Evolutionary conservation across 2,888 invertebrate genomes (phyloP).

Genomic region (Hirtodrosophila alboralis): DNA sequence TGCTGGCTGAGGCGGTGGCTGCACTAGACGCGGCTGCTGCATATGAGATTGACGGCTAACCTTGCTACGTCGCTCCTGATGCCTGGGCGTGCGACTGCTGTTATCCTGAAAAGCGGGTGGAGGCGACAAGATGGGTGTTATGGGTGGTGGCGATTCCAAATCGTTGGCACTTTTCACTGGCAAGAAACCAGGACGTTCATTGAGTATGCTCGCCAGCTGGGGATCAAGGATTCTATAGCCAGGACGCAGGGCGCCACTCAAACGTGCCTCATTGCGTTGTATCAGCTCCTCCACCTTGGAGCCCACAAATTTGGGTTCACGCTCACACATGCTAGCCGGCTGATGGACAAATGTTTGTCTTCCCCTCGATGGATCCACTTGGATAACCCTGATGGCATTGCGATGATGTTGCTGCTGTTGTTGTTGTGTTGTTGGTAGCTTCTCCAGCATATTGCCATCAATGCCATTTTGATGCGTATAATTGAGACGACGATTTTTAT

Average conservation of each 20-base stretch:
- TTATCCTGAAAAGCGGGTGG: slow-evolving; percentile 89
- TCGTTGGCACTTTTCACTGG: slow-evolving; percentile 82
- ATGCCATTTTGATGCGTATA: slow-evolving; percentile 79
- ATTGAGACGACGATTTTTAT: slow-evolving; percentile 76
- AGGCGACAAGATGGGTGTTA: slow-evolving; percentile 89
- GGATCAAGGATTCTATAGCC: slow-evolving; percentile 83
- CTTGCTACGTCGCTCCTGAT: slow-evolving; percentile 66
- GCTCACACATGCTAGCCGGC: slow-evolving; percentile 55
- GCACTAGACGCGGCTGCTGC: slow-evolving; percentile 45
- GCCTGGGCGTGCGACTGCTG: slow-evolving; percentile 61
- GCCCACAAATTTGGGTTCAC: slow-evolving; percentile 74
- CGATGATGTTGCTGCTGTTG: no score
- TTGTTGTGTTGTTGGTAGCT: no score
- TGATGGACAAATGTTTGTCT: slow-evolving; percentile 66
- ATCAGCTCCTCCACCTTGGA: slow-evolving; percentile 84
- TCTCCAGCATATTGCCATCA: slow-evolving; percentile 6
- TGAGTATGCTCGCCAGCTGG: slow-evolving; percentile 82
- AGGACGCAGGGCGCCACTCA: slow-evolving; percentile 75
- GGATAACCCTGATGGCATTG: slow-evolving; percentile 74
- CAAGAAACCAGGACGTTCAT: slow-evolving; percentile 84
- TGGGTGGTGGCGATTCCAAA: slow-evolving; percentile 86
- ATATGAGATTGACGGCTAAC: slow-evolving; percentile 52
- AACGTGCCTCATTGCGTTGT: slow-evolving; percentile 82
- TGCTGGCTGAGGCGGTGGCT: slow-evolving; percentile 43
- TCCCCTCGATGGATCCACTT: slow-evolving; percentile 71